phyloP scores from a whole-genome alignment of 1,140 invertebrate genomes.

The Sycophaga agraensis region DNA sequence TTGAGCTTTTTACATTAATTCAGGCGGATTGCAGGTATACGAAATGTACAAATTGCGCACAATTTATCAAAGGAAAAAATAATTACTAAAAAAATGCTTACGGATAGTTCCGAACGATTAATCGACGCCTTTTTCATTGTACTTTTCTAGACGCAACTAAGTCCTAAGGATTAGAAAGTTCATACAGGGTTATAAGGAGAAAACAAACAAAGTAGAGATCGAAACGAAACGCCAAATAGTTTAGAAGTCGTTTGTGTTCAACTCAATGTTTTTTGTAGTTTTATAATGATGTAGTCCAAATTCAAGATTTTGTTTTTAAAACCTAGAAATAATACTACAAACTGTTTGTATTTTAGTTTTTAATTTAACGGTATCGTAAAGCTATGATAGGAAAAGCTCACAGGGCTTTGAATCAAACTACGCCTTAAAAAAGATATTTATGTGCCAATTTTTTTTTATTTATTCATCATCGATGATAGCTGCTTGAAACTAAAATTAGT shows the following conservation, averaged over 20 bases:
- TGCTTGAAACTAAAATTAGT: not conserved
- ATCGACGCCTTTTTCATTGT: not conserved
- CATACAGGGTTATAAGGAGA: not conserved
- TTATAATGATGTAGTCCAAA: constrained; percentile 3
- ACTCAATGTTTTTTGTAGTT: constrained; percentile 10
- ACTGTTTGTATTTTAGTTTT: not conserved
- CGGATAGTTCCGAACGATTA: too few species aligned
- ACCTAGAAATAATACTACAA: not conserved
- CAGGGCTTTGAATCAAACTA: constrained; percentile 5
- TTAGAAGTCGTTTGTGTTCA: constrained; percentile 18
- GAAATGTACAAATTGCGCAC: constrained; percentile 10
- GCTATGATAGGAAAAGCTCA: constrained; percentile 2
- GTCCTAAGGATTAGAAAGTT: not conserved
- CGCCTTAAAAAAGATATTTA: constrained; percentile 13
- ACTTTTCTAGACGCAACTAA: not conserved
- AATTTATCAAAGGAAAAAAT: not conserved
- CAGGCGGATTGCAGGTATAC: not conserved
- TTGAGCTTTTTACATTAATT: not conserved
- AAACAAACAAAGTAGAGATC: constrained; percentile 4
- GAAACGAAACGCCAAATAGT: constrained; percentile 19
- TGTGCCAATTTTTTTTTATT: constrained; percentile 16
- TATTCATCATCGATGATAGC: not conserved
- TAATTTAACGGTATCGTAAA: not conserved
- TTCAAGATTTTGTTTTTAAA: not conserved
- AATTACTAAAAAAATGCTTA: not conserved